These are phyloP conservation scores for Lepus oiostolus DNA, from an alignment of 2,797 vertebrate species.

Conservation along the genomic window DNA sequence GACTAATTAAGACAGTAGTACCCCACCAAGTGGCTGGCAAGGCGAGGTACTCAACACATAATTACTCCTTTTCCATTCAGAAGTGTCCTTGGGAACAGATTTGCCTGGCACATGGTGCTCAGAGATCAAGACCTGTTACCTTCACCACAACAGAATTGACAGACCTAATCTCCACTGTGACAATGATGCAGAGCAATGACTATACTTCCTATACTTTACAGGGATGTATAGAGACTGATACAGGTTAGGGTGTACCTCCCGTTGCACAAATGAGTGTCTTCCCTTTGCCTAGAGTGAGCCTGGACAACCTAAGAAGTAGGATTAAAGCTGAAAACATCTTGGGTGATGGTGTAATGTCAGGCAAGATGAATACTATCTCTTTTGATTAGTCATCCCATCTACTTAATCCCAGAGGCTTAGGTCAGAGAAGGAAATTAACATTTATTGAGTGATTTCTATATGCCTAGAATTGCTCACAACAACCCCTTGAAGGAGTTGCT, in stretches of 20 bases:
- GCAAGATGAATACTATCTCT: neutral
- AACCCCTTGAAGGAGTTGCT: neutral
- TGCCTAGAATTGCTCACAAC: conserved; percentile 28
- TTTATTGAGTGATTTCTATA: neutral
- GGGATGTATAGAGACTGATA: neutral
- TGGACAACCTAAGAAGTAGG: neutral
- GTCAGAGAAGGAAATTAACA: conserved; percentile 16
- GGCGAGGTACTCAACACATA: neutral
- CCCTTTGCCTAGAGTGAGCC: conserved; percentile 12
- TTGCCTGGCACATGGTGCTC: neutral
- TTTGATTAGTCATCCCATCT: conserved; percentile 20
- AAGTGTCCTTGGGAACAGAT: neutral
- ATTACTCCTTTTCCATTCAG: neutral
- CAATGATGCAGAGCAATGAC: neutral
- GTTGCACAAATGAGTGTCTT: neutral
- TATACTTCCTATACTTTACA: neutral
- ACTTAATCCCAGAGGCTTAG: neutral
- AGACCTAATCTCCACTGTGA: neutral
- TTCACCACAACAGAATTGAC: neutral
- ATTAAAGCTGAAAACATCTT: conserved; percentile 5
- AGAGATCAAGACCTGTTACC: neutral
- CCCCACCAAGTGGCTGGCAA: neutral
- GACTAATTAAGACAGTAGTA: conserved; percentile 32
- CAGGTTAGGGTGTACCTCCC: neutral
- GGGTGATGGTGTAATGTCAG: neutral